A percentile compares a stretch with the other conserved stretches of the same genome.
Evolutionary conservation across 2,797 vertebrate genomes (phyloP).

Genomic region (Phoebastria nigripes): DNA sequence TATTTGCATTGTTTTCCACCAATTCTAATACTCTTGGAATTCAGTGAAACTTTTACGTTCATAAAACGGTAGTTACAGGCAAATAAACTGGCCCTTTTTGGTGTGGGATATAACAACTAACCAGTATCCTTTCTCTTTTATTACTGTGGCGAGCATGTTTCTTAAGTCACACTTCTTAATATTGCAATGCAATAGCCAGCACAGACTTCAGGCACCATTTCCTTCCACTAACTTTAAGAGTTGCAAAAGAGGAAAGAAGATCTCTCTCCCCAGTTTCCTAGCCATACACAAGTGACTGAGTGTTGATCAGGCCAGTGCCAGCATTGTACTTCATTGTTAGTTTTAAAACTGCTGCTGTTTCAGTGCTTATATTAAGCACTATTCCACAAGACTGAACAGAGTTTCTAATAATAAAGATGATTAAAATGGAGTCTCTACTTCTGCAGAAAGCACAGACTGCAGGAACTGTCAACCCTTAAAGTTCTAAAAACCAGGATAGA

Average conservation of each 20-base stretch:
- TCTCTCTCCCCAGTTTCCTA: no score
- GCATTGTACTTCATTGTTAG: fast-evolving
- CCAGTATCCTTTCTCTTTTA: background rate
- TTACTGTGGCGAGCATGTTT: background rate
- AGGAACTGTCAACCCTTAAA: background rate
- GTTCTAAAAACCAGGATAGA: background rate
- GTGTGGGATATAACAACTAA: background rate
- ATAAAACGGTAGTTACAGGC: background rate
- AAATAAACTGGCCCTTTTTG: background rate
- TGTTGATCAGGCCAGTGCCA: background rate
- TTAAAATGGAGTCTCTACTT: background rate
- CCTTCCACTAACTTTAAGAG: background rate
- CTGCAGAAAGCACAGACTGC: background rate
- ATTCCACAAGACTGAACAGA: background rate
- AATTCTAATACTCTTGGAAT: background rate
- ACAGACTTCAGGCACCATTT: background rate
- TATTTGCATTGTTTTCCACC: background rate
- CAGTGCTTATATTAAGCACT: background rate
- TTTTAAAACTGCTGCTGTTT: background rate
- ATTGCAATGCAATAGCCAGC: background rate
- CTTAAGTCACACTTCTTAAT: background rate
- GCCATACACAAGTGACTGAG: no score
- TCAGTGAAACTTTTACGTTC: background rate
- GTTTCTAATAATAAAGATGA: background rate
- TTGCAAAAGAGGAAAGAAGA: background rate